Evolutionary conservation across 92 coral and sea anemone species (phyloP).

Genomic region (Scolanthus callimorphus): DNA sequence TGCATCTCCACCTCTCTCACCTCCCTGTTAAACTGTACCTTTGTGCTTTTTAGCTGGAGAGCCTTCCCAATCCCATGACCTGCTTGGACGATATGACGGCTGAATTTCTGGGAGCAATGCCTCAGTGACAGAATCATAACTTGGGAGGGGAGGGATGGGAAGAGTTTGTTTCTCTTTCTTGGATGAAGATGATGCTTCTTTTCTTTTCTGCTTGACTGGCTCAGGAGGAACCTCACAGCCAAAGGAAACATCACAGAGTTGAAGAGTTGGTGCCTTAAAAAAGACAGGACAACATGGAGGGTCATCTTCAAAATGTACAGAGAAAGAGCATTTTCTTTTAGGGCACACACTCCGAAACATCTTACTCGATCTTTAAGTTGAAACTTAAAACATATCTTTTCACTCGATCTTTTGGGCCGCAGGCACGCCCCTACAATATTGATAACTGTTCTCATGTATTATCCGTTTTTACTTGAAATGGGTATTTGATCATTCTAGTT

Average conservation of each 20-base stretch:
- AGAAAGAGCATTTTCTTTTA: no score
- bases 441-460: no score
- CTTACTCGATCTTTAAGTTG: no score
- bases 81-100: slow-evolving; percentile 79
- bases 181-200: slow-evolving; percentile 31
- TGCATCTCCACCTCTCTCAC: no score
- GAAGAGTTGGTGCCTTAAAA: slow-evolving; percentile 53
- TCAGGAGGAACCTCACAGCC: slow-evolving; percentile 69
- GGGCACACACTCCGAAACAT: no score
- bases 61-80: slow-evolving; percentile 43
- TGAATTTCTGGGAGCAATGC: slow-evolving; percentile 91
- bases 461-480: no score
- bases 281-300: no score
- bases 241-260: slow-evolving; percentile 95
- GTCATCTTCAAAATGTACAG: no score
- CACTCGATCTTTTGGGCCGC: no score
- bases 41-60: slow-evolving; percentile 55
- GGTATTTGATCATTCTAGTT: no score
- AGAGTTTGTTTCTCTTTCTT: slow-evolving; percentile 8
- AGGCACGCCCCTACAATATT: no score
- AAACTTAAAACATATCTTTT: no score
- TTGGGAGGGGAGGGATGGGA: slow-evolving; percentile 64
- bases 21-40: slow-evolving; percentile 28
- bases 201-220: slow-evolving; percentile 46
- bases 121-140: slow-evolving; percentile 48